Evolutionary conservation across 2,113 vertebrate species (phyloP).

Genomic region (Manacus vitellinus): DNA sequence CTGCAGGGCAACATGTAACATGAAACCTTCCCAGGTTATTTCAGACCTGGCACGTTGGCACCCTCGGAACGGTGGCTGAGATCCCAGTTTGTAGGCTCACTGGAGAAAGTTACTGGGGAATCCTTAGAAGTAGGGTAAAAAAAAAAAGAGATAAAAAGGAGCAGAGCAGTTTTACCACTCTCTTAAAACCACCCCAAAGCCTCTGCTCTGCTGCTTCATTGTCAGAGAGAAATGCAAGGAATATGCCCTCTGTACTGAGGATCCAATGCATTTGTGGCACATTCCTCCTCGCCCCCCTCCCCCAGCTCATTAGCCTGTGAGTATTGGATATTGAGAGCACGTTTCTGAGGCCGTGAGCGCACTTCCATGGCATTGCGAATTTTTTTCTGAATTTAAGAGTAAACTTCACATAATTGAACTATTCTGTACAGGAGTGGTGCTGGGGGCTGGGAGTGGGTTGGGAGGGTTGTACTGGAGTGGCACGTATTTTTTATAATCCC

Average conservation of each 20-base stretch:
- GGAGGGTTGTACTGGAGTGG: neutral
- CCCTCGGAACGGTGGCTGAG: neutral
- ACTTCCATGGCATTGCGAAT: conserved; percentile 23
- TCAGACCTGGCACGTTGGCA: conserved; percentile 11
- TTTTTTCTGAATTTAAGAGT: conserved; percentile 26
- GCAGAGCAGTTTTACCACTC: neutral
- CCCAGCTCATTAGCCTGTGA: conserved; percentile 56
- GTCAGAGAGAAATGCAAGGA: conserved; percentile 2
- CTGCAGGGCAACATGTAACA: conserved; percentile 19
- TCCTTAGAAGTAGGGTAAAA: neutral
- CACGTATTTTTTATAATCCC: neutral
- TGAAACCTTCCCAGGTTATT: conserved; percentile 35
- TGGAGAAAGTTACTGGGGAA: neutral
- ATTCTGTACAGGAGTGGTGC: neutral
- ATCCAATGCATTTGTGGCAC: conserved; percentile 59
- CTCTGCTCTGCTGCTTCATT: conserved; percentile 6
- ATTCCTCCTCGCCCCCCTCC: conserved; percentile 54
- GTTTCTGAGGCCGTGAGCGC: conserved; percentile 47
- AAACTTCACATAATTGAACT: conserved; percentile 19
- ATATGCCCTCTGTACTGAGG: conserved; percentile 37
- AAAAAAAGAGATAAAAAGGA: neutral
- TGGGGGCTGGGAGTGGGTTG: neutral
- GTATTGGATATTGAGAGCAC: conserved; percentile 60
- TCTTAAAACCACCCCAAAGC: neutral
- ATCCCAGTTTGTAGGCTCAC: neutral